Evolutionary conservation across 2,888 invertebrate species (phyloP), one percentile per base, ranked within the genome.

Genomic region (Busseola fusca): DNA sequence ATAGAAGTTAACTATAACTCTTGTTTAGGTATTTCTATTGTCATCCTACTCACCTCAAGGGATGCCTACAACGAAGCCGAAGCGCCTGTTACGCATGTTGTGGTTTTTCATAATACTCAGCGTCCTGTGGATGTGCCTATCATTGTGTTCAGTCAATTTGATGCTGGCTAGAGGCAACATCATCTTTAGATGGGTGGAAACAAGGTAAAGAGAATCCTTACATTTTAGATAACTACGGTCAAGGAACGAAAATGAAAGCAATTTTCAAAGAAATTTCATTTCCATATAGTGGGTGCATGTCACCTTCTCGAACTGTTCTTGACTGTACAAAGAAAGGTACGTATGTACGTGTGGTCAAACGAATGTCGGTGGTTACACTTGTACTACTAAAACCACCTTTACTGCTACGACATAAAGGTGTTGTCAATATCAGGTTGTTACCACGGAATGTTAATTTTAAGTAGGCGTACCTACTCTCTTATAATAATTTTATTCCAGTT

Each of bases 71-170:
- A 93, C 96, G 37, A 97, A 97, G 83, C 98, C 98, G 60, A 97
- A 96, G 82, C 96, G 96, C 54, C 93, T 98, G 37, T 96, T 98
- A 48, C 96, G 96, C 77, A 97, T 96, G 87, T 90, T 98, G 7
- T 98, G 98, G 97, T 91, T 97, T 58, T 97, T 97, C 84, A 97
- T 98, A 73, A 94, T 96, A 16, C 91, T 97, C 60, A 97, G 98
- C 80, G 91, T 97, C 10, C 86, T 97, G 5, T 97, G 98, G 97
- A 97, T 98, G 93, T 91, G 96, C n/a, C 88, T 97, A 65, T 97
- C 98, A 0, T 93, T 97, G 37, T 94, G 96, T 65, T 96, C 96
- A 30, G 97, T 97, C 25, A 97, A 96, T 85, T 92, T 96, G 48
- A 97, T 97, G 96, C 96, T 97, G 94, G 96, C 96, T 1, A 95